phyloP scores from a whole-genome alignment of 1,140 invertebrate genomes.

The Drosophila rhopaloa region DNA sequence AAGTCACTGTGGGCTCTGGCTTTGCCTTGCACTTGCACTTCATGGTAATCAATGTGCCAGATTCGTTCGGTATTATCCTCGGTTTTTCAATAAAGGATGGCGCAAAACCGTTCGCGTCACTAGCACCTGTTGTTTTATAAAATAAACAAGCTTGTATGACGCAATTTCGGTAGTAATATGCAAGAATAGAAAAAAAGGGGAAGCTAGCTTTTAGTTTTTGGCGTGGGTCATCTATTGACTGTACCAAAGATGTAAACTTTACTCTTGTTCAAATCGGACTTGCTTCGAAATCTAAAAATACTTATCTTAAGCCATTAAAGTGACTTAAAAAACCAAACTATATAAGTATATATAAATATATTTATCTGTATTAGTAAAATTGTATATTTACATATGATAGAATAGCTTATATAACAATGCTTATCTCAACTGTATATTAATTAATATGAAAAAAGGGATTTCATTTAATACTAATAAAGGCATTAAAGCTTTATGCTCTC shows the following conservation, averaged over 20 bases:
- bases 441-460: too few relatives aligned
- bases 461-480: neutral
- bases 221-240: too few relatives aligned
- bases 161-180: neutral
- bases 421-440: too few relatives aligned
- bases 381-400: too few relatives aligned
- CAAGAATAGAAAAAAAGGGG: neutral
- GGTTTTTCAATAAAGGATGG: constrained; percentile 98
- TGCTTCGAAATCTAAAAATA: too few relatives aligned
- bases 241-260: too few relatives aligned
- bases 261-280: too few relatives aligned
- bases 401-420: too few relatives aligned
- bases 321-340: too few relatives aligned
- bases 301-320: too few relatives aligned
- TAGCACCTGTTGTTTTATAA: constrained; percentile 89
- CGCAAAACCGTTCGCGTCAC: constrained; percentile 94
- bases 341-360: too few relatives aligned
- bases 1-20: constrained; percentile 94
- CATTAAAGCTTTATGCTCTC: neutral
- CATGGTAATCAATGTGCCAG: constrained; percentile 97
- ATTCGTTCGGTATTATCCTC: constrained; percentile 98
- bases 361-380: too few relatives aligned
- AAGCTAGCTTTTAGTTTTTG: neutral
- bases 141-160: neutral
- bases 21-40: constrained; percentile 97